Base-by-base conservation (phyloP, 2,888 invertebrate genomes). In the Callyntrura sp. region DNA sequence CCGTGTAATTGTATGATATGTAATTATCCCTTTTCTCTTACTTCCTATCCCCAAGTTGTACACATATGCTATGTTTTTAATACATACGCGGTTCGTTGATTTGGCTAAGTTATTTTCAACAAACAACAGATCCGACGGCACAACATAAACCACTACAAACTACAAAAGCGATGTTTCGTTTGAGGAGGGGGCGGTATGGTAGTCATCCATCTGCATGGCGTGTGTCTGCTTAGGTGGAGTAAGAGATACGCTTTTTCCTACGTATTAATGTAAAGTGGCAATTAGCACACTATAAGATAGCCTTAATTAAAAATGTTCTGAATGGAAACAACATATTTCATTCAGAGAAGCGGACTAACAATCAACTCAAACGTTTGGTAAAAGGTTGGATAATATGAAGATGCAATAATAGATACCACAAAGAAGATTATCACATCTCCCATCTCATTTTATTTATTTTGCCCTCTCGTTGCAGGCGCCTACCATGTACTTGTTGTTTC, bases 211-310 rank as follows among this genome's bases (percentile, higher is more conserved):
- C 20, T 60, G 6, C 20, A 6, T 60, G 11, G 62, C 28, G 25
- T 23, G 11, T 17, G 6, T 23, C 23, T 17, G 20, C 23, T 62
- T 62, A 62, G 23, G 20, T 62, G 3, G 20, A 60, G 14, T 17
- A n/a, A n/a, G 35, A 35, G 35, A 35, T 35, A 35, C 35, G 6
- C 6, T 4, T 35, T 35, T 8, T 57, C 65, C 45, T 5, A 35
- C 51, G 65, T 68, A 86, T 55, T 79, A 86, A 86, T 68, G 23
- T 86, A 79, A 86, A 86, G 79, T 79, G 79, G 79, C 86, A 86
- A 86, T 86, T 86, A 86, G 79, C 86, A 78, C 35, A 35, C 28
- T 9, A 73, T 73, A 35, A 35, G 35, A 35, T 35, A 20, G 45
- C 9, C 45, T 45, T 35, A 65, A 20, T 73, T 35, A 12, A 45